These are phyloP conservation scores for Cardiocondyla obscurior DNA, from an alignment of 1,140 invertebrate genomes.

Conservation along the genomic window DNA sequence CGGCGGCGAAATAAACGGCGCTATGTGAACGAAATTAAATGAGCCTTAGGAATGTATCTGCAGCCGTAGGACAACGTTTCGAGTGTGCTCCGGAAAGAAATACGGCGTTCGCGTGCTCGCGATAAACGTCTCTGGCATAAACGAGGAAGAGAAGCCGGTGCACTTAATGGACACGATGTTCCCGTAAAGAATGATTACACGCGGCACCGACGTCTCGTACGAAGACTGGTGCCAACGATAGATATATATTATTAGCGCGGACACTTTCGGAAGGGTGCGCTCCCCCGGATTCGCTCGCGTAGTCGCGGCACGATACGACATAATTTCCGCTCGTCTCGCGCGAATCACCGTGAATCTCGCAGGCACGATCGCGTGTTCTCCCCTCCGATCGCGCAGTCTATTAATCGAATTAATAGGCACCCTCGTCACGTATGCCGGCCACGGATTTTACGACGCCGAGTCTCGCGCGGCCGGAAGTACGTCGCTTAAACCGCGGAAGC, in stretches of 20 bases:
- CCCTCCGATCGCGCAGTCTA: not conserved
- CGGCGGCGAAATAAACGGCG: constrained; percentile 61
- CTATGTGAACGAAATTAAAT: constrained; percentile 69
- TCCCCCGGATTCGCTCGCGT: constrained; percentile 2
- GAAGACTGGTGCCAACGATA: constrained; percentile 6
- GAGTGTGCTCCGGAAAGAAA: constrained; percentile 61
- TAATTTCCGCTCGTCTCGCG: constrained; percentile 8
- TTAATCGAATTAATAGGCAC: constrained; percentile 29
- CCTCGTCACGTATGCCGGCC: not conserved
- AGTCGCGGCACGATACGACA: constrained; percentile 17
- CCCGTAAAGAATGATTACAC: constrained; percentile 65
- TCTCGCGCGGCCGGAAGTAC: not conserved
- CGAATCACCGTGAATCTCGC: constrained; percentile 8
- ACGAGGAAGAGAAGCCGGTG: constrained; percentile 43
- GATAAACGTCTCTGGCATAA: constrained; percentile 67
- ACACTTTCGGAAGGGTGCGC: not conserved
- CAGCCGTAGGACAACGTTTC: constrained; percentile 45
- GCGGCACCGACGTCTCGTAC: not conserved
- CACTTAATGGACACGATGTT: constrained; percentile 58
- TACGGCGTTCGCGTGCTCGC: constrained; percentile 63
- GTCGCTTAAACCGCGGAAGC: constrained; percentile 29
- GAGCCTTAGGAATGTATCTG: constrained; percentile 67
- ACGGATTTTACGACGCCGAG: not conserved
- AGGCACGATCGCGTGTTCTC: not conserved
- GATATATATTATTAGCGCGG: constrained; percentile 37